Conservation (phyloP, 2,113 vertebrate genomes). For the Sinosuthora webbiana region DNA sequence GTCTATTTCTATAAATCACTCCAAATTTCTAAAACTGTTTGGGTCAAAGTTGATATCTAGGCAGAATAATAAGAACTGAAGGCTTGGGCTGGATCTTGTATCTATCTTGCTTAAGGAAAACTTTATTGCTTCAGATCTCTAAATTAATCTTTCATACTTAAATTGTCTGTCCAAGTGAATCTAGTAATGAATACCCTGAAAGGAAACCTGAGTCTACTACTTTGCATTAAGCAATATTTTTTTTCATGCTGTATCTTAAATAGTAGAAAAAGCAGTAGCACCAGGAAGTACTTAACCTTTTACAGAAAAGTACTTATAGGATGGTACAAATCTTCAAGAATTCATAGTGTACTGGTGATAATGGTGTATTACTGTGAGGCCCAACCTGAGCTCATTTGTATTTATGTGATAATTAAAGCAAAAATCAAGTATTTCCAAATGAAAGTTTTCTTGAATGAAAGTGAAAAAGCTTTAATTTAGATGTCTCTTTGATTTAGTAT, state of each 20-base stretch:
- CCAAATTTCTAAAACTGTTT: not conserved
- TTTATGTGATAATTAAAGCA: fast-evolving
- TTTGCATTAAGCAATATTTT: not conserved
- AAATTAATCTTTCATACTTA: not conserved
- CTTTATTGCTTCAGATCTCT: not conserved
- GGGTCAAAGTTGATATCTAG: not conserved
- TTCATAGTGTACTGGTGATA: not conserved
- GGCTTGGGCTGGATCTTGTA: not conserved
- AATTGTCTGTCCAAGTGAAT: not conserved
- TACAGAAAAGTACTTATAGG: not conserved
- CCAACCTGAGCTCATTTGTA: not conserved
- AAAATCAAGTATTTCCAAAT: not conserved
- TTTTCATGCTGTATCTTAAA: not conserved
- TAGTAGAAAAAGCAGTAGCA: not conserved
- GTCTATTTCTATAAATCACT: not conserved
- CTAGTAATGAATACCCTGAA: not conserved
- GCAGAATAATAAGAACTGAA: not conserved
- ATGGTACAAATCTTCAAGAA: not conserved
- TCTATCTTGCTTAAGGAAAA: not conserved
- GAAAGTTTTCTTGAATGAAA: not conserved
- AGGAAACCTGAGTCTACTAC: not conserved
- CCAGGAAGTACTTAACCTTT: not conserved
- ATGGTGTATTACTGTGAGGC: not conserved
- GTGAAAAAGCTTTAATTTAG: not conserved
- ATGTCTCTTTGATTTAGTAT: not conserved